Base-by-base conservation (phyloP, 2,113 vertebrate genomes). In the Dendrocopos noguchii region DNA sequence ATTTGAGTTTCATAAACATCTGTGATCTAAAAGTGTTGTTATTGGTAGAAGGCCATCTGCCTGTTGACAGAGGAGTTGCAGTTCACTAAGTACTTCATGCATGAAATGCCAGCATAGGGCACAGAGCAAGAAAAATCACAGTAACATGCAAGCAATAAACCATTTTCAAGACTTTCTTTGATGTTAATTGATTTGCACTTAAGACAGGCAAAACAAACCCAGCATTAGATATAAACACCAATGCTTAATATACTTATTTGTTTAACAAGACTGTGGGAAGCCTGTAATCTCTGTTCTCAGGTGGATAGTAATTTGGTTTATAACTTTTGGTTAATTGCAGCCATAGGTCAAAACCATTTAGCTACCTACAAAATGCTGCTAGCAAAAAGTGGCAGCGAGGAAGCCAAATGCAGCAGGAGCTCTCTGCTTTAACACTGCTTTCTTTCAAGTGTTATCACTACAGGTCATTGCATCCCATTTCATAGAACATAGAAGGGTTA, bases 201-300 rank as follows among this genome's bases (percentile, higher is more conserved):
- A 74, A 12, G 39, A 66, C 15, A 66, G 18, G 44, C 80, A 63
- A 70, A 82, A 34, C 27, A 61, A 20, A 15, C 6, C 63, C 57
- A 65, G 57, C 33, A 55, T 28, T 78, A 4, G 65, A 4, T 57
- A 17, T 64, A 59, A 78, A 86, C 3, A 1, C 1, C 11, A 64
- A 5, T 86, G 34, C 14, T 61, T 66, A 56, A 21, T 85, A 18
- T 18, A 16, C 5, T 55, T 84, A 39, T 20, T 84, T 77, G 6
- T 59, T 87, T 91, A 68, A 36, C n/a, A 76, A n/a, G 7, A 18
- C 15, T 73, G 70, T 89, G 53, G 46, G 57, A 91, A 90, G 65
- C 10, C 25, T 72, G 1, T 81, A 16, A 44, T 29, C 8, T n/a
- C 12, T 90, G 28, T 21, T 90, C 29, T 65, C 12, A 44, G 53